Evolutionary conservation across 2,797 vertebrate genomes (phyloP).

Genomic region (Amblyraja radiata): DNA sequence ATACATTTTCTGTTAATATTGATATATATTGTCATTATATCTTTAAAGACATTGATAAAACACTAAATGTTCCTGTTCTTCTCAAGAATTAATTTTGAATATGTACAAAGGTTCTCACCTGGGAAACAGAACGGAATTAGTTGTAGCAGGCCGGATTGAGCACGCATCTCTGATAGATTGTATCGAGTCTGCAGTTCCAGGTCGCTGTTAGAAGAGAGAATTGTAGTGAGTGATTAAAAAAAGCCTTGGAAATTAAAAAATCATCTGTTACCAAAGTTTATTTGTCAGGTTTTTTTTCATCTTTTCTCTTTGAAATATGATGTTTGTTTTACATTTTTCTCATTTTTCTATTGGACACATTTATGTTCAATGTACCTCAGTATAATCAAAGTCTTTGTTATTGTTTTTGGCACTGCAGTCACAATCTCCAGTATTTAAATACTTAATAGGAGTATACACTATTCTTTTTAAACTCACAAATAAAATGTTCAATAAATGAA

Average conservation of each 20-base stretch:
- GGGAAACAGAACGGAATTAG: conserved; percentile 52
- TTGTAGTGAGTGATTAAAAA: neutral
- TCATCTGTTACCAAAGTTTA: neutral
- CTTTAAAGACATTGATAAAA: neutral
- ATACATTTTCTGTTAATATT: conserved; percentile 1
- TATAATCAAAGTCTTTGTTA: neutral
- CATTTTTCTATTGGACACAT: neutral
- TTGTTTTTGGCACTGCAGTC: neutral
- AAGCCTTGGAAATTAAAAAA: neutral
- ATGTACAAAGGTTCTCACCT: conserved; percentile 44
- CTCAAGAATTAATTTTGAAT: neutral
- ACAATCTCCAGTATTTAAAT: neutral
- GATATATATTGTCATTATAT: neutral
- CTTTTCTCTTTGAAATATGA: neutral
- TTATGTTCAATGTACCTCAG: neutral
- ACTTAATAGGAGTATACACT: neutral
- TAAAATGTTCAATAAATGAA: neutral
- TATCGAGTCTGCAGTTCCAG: conserved; percentile 58
- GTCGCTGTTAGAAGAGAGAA: conserved; percentile 53
- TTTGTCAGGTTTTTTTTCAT: neutral
- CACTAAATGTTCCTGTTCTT: neutral
- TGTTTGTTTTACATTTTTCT: neutral
- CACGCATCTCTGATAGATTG: conserved; percentile 49
- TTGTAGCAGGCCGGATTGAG: conserved; percentile 44
- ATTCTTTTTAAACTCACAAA: neutral